Conservation (phyloP, 1,140 invertebrate species). For the Nasonia vitripennis region DNA sequence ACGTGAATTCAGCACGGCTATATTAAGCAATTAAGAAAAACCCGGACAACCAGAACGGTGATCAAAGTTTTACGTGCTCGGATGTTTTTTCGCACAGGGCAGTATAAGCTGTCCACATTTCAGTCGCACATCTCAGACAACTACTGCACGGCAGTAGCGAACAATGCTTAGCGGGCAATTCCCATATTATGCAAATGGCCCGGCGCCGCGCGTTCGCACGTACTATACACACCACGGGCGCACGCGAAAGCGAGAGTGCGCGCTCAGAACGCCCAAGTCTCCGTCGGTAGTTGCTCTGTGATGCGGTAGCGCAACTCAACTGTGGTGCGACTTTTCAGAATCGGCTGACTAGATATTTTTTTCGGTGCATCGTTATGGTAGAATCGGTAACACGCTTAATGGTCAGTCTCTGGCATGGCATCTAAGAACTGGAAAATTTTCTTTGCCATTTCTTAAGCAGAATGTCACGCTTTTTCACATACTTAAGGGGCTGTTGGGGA, state of each 20-base stretch:
- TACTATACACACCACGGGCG: conserved; percentile 5
- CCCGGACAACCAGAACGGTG: too few species aligned
- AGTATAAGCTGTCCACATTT: neutral
- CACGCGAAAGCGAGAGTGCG: conserved; percentile 44
- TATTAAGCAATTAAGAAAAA: neutral
- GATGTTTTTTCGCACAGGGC: conserved; percentile 68
- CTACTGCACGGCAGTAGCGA: conserved; percentile 39
- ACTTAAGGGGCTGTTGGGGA: too few species aligned
- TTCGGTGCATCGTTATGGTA: too few species aligned
- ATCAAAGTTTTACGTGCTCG: conserved; percentile 67
- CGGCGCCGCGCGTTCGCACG: conserved; percentile 49
- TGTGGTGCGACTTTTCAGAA: neutral
- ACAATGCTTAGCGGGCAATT: conserved; percentile 67
- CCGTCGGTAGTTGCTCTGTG: neutral
- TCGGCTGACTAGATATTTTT: neutral
- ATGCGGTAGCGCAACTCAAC: too few species aligned
- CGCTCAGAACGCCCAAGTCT: conserved; percentile 8
- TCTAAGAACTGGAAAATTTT: too few species aligned
- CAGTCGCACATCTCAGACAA: conserved; percentile 11
- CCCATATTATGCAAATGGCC: conserved; percentile 69
- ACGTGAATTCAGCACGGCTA: too few species aligned
- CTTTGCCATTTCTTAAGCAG: too few species aligned
- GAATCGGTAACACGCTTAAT: too few species aligned
- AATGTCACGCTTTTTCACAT: too few species aligned
- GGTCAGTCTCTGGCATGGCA: too few species aligned